phyloP scores from a whole-genome alignment of 2,888 invertebrate genomes.

The Blastobasis lacticolella region DNA sequence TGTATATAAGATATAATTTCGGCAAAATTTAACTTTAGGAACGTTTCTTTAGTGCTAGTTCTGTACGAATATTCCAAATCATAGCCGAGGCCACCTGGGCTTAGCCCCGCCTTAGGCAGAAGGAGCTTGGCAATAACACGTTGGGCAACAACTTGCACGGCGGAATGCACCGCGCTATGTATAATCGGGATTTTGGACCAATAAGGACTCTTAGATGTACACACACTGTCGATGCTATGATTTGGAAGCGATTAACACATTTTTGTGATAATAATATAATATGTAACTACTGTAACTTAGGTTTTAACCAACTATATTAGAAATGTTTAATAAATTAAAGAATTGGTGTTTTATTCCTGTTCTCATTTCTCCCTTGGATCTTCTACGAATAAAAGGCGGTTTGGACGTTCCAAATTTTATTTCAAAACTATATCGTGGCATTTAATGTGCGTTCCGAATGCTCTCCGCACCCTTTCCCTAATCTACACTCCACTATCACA shows the following conservation, averaged over 20 bases:
- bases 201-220: conserved; percentile 14
- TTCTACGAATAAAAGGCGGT: conserved; percentile 16
- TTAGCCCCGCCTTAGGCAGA: too few relatives aligned
- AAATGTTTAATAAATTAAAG: conserved; percentile 36
- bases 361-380: neutral
- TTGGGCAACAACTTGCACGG: too few relatives aligned
- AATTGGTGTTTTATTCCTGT: conserved; percentile 5
- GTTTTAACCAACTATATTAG: conserved; percentile 41
- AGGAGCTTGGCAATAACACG: too few relatives aligned
- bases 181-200: conserved; percentile 27
- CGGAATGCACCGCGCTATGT: too few relatives aligned
- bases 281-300: conserved; percentile 30
- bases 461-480: neutral
- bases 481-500: too few relatives aligned
- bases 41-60: conserved; percentile 26
- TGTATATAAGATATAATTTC: too few relatives aligned
- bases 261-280: conserved; percentile 41
- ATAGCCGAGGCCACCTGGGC: conserved; percentile 16
- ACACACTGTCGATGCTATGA: conserved; percentile 31
- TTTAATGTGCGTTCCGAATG: conserved; percentile 26
- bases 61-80: conserved; percentile 29
- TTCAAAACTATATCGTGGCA: conserved; percentile 26
- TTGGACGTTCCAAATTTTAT: conserved; percentile 31
- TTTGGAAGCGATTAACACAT: conserved; percentile 30
- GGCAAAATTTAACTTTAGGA: conserved; percentile 7